Base-by-base conservation (phyloP, 64 coral and sea anemone genomes). In the Montipora foliosa region DNA sequence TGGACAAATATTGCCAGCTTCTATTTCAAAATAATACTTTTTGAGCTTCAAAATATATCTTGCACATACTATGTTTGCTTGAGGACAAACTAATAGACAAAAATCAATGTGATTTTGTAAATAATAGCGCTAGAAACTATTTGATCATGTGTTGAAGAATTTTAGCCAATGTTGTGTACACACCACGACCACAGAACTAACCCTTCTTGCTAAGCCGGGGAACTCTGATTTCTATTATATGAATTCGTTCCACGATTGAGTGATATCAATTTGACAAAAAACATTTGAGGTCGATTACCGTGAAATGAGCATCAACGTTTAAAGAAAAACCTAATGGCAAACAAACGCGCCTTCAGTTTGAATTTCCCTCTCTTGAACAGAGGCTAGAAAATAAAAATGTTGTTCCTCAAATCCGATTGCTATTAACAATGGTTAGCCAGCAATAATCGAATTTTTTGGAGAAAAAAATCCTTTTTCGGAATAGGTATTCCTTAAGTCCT, bases 41-140 rank as follows among this genome's bases (percentile, higher is more conserved):
- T 86, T 24, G 3, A 44, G 66, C 47, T 72, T 21, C 37, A 86
- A 84, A 86, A 86, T 22, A 72, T 51, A 86, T 86, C 8, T 24
- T 86, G 16, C 4, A 71, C n/a, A 72, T 86, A 50, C 47, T 49
- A 12, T 71, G 82, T 86, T 70, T 46, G 67, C 82, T 86, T 72
- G 19, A 72, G 49, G 2, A 72, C 82, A 86, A 86, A 71, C 66
- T 72, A 1, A 67, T 45, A 37, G 21, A 71, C 45, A 3, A 21
- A 84, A 86, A 86, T 86, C 82, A 86, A 71, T 86, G 19, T 86
- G 82, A 86, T 71, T 72, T 86, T 86, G 66, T 70, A 9, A 71
- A 70, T 71, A 15, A 49, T 86, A 24, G 3, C 47, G 44, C 60
- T 21, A 29, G 14, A 8, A 80, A 53, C 6, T 10, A 11, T 24